Conservation (phyloP, 2,113 vertebrate genomes). For the Pituophis catenifer region DNA sequence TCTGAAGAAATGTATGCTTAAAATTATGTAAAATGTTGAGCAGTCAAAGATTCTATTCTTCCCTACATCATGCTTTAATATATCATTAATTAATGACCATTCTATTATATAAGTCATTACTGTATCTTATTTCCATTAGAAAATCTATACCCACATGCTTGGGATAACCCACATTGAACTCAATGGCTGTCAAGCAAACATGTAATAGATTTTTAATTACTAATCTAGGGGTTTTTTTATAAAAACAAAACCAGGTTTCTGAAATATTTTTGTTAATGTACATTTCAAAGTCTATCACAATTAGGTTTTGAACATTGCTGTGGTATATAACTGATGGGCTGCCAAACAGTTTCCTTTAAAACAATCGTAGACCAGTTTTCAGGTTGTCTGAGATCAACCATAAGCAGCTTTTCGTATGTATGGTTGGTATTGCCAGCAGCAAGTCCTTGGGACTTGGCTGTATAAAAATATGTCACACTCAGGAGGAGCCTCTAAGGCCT, state of each 20-base stretch:
- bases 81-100: not conserved
- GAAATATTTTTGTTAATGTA: not conserved
- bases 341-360: constrained; percentile 25
- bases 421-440: constrained; percentile 69
- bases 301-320: not conserved
- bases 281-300: not conserved
- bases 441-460: constrained; percentile 61
- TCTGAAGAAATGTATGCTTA: too few species aligned
- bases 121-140: not conserved
- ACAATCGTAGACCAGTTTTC: constrained; percentile 52
- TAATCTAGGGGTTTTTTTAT: not conserved
- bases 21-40: too few species aligned
- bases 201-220: not conserved
- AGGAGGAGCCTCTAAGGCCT: constrained; percentile 60
- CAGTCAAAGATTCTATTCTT: too few species aligned
- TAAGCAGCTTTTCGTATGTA: constrained; percentile 62
- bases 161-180: not conserved
- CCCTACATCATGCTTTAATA: too few species aligned
- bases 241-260: not conserved
- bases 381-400: constrained; percentile 56
- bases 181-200: not conserved
- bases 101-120: not conserved
- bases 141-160: not conserved
- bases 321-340: constrained; percentile 32
- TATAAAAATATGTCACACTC: constrained; percentile 54